These are phyloP conservation scores for Bradypus variegatus DNA, from an alignment of 2,797 vertebrate species.

Conservation along the genomic window DNA sequence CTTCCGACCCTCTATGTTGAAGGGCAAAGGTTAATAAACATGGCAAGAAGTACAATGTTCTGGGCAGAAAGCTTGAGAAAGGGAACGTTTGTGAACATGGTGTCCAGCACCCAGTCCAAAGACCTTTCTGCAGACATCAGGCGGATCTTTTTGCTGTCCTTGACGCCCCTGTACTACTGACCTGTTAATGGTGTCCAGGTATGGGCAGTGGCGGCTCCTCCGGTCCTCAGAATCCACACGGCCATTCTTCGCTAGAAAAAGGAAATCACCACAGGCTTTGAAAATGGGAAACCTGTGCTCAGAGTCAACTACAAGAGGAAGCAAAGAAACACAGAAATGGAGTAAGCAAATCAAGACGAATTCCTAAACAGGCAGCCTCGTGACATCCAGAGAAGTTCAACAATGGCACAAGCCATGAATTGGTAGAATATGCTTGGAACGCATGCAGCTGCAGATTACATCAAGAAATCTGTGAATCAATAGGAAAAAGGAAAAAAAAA, in stretches of 20 bases:
- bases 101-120: background rate
- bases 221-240: conserved; percentile 82
- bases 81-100: background rate
- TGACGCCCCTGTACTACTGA: conserved; percentile 35
- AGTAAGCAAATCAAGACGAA: background rate
- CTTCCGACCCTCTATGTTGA: background rate
- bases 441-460: background rate
- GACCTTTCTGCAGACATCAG: background rate
- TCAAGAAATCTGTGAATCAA: background rate
- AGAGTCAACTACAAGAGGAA: background rate
- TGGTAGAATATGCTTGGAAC: background rate
- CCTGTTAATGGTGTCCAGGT: conserved; percentile 97
- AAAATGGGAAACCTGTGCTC: background rate
- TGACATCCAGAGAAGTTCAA: background rate
- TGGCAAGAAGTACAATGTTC: background rate
- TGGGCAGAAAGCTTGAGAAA: conserved; percentile 16
- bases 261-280: conserved; percentile 46
- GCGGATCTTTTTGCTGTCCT: background rate
- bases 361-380: background rate
- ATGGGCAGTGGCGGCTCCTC: conserved; percentile 93
- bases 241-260: conserved; percentile 76
- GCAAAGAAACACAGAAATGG: background rate
- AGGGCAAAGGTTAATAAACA: background rate
- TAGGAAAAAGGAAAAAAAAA: background rate
- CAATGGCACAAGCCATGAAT: background rate